Percentiles rank a stretch among this genome's conserved stretches.
phyloP scores from a whole-genome alignment of 1,140 invertebrate genomes.

The Ips typographus region DNA sequence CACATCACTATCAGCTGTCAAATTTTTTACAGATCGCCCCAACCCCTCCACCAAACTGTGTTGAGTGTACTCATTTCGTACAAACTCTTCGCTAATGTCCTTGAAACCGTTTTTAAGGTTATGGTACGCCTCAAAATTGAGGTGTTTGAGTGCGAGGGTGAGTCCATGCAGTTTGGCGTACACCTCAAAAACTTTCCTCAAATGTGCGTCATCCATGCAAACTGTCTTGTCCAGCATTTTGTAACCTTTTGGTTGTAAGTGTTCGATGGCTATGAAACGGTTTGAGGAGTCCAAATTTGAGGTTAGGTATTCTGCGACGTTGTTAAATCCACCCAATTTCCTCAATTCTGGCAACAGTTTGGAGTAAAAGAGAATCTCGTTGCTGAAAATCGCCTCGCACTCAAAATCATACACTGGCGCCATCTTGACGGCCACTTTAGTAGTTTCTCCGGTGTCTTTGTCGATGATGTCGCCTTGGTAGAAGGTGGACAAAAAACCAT shows the following conservation, averaged over 20 bases:
- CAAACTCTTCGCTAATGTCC: too few relatives aligned
- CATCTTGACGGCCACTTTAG: slow-evolving; percentile 5
- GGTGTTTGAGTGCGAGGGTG: slow-evolving; percentile 51
- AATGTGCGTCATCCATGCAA: slow-evolving; percentile 11
- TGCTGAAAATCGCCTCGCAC: neutral
- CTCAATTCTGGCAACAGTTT: neutral
- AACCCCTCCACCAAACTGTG: neutral
- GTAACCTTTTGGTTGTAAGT: slow-evolving; percentile 16
- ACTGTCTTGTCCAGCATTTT: slow-evolving; percentile 10
- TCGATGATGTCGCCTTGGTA: slow-evolving; percentile 1
- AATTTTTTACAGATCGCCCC: too few relatives aligned
- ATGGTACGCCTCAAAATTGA: slow-evolving; percentile 39
- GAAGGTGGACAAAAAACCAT: slow-evolving; percentile 6
- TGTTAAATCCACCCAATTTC: slow-evolving; percentile 1
- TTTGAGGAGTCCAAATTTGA: neutral
- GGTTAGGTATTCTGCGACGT: neutral
- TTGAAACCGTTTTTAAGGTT: neutral
- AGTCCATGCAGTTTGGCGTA: slow-evolving; percentile 30
- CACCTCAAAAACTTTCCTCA: slow-evolving; percentile 17
- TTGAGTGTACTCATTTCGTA: slow-evolving; percentile 6
- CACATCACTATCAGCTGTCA: too few relatives aligned
- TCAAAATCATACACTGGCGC: neutral
- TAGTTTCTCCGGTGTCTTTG: slow-evolving; percentile 8
- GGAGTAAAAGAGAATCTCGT: slow-evolving; percentile 1
- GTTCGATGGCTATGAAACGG: slow-evolving; percentile 11